These are phyloP conservation scores for Mugil cephalus DNA, from an alignment of 2,113 vertebrate genomes.

Conservation along the genomic window DNA sequence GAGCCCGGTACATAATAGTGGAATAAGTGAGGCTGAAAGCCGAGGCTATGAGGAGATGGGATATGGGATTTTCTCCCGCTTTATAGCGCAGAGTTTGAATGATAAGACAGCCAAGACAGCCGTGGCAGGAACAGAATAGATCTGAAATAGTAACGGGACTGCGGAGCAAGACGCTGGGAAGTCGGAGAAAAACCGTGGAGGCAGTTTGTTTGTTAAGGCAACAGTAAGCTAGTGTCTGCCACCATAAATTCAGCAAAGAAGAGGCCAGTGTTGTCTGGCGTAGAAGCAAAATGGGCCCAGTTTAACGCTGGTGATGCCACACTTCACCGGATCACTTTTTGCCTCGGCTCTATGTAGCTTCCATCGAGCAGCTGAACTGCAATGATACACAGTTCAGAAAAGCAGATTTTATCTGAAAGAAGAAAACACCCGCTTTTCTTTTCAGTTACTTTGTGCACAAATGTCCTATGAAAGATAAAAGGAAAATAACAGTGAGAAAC, in stretches of 20 bases:
- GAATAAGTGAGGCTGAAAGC: conserved; percentile 67
- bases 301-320: neutral
- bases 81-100: conserved; percentile 44
- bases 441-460: too few species aligned
- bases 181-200: neutral
- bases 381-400: neutral
- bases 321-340: too few species aligned
- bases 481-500: too few species aligned
- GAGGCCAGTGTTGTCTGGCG: neutral
- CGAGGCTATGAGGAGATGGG: conserved; percentile 54
- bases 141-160: conserved; percentile 25
- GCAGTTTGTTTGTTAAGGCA: conserved; percentile 29
- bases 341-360: neutral
- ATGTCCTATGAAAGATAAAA: too few species aligned
- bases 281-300: neutral
- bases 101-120: conserved; percentile 56
- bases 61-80: conserved; percentile 65
- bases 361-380: neutral
- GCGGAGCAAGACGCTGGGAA: neutral
- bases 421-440: too few species aligned
- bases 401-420: neutral
- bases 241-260: conserved; percentile 2
- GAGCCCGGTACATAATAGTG: conserved; percentile 58
- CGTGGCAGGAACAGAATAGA: conserved; percentile 48
- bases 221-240: conserved; percentile 8